Conservation (phyloP, 1,140 invertebrate genomes). For the Drosophila tani region DNA sequence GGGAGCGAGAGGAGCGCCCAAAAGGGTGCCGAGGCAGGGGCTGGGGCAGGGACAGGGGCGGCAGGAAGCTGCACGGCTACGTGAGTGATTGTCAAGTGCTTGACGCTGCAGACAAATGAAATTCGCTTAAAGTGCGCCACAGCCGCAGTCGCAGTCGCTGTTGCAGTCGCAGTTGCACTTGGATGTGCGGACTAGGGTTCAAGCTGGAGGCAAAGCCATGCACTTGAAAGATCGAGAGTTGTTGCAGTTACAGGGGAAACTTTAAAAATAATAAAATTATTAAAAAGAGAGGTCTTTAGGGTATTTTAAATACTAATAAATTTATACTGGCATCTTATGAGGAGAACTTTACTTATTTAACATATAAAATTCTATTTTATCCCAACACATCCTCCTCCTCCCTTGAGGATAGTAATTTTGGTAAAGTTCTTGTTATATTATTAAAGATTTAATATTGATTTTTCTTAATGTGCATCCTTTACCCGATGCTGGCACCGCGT, state of each 20-base stretch:
- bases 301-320: background rate
- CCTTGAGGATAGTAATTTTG: too few species aligned
- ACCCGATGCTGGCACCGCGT: constrained; percentile 4
- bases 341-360: too few species aligned
- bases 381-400: too few species aligned
- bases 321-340: too few species aligned
- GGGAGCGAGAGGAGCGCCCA: constrained; percentile 34
- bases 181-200: constrained; percentile 19
- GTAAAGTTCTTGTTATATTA: background rate
- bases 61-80: constrained; percentile 74
- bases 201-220: constrained; percentile 4
- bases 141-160: constrained; percentile 40
- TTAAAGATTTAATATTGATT: too few species aligned
- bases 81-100: constrained; percentile 83
- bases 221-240: constrained; percentile 3
- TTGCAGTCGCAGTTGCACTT: constrained; percentile 34
- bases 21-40: constrained; percentile 4
- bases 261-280: background rate
- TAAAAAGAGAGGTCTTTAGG: background rate
- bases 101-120: constrained; percentile 83
- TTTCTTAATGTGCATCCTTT: constrained; percentile 10
- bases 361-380: too few species aligned
- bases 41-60: constrained; percentile 1
- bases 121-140: constrained; percentile 80
- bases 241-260: too few species aligned